Evolutionary conservation across 2,113 vertebrate species (phyloP).

Genomic region (Nerophis ophidion): DNA sequence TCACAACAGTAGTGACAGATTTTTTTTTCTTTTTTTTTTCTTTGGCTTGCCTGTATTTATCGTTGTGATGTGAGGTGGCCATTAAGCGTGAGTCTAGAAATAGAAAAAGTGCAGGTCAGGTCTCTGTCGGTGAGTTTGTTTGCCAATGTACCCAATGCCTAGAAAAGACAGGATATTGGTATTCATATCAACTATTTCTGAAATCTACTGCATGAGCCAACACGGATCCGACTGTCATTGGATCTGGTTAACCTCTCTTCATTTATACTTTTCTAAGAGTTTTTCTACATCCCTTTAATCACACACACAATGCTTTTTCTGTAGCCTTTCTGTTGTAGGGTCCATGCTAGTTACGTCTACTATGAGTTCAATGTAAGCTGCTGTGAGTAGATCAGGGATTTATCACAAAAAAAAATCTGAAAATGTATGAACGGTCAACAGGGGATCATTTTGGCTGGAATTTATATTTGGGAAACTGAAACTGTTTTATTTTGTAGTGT

Average conservation of each 20-base stretch:
- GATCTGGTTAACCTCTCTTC: constrained; percentile 42
- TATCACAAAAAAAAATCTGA: constrained; percentile 31
- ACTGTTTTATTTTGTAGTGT: constrained; percentile 50
- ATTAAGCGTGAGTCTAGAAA: constrained; percentile 45
- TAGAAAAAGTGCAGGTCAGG: constrained; percentile 28
- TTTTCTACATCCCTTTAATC: constrained; percentile 64
- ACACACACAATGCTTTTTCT: constrained; percentile 59
- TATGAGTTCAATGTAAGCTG: constrained; percentile 46
- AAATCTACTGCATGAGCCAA: constrained; percentile 62
- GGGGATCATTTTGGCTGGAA: constrained; percentile 62
- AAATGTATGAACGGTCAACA: constrained; percentile 57
- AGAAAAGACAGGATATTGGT: constrained; percentile 42
- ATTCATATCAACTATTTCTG: constrained; percentile 50
- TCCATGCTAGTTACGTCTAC: constrained; percentile 29
- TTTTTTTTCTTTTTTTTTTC: constrained; percentile 35
- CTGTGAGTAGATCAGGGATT: constrained; percentile 60
- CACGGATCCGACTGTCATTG: constrained; percentile 30
- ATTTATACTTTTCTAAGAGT: constrained; percentile 56
- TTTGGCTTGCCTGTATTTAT: constrained; percentile 65
- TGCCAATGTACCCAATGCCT: constrained; percentile 54
- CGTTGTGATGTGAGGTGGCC: constrained; percentile 58
- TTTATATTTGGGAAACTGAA: constrained; percentile 38
- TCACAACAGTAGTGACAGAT: constrained; percentile 51
- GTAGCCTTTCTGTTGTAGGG: constrained; percentile 54
- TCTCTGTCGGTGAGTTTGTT: constrained; percentile 39